phyloP scores from a whole-genome alignment of 2,113 vertebrate genomes.

The Garra rufa region DNA sequence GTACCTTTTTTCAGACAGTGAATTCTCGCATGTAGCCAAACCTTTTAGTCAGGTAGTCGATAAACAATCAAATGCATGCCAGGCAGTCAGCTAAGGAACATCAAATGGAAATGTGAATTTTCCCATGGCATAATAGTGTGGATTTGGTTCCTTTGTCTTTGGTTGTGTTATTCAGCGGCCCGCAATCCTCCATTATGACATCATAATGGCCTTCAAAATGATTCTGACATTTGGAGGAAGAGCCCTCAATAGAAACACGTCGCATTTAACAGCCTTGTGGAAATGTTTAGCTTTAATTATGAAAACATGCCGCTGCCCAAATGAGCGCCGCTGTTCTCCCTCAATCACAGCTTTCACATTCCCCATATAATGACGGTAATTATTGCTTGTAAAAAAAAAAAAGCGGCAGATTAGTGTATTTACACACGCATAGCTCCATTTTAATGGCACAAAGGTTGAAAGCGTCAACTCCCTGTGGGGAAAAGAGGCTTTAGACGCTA shows the following conservation, averaged over 20 bases:
- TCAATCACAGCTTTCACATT: constrained; percentile 58
- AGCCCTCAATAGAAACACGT: constrained; percentile 36
- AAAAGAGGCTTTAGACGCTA: constrained; percentile 24
- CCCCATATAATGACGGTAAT: constrained; percentile 59
- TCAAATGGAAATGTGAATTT: background rate
- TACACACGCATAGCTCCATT: constrained; percentile 50
- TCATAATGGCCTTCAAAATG: constrained; percentile 36
- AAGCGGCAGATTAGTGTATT: constrained; percentile 59
- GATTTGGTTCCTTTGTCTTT: constrained; percentile 21
- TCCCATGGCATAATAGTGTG: background rate
- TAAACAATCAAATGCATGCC: background rate
- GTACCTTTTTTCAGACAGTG: too few species aligned
- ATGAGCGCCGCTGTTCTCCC: constrained; percentile 47
- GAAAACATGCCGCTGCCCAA: constrained; percentile 51
- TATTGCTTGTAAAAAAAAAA: constrained; percentile 55
- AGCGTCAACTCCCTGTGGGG: constrained; percentile 29
- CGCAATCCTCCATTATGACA: constrained; percentile 35
- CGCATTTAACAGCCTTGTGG: constrained; percentile 39
- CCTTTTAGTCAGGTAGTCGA: background rate
- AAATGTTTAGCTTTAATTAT: constrained; percentile 58
- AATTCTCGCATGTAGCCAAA: too few species aligned
- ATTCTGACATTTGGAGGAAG: constrained; percentile 36
- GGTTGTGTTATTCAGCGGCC: background rate
- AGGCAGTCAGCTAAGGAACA: background rate
- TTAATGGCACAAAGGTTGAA: constrained; percentile 23